Evolutionary conservation across 2,113 vertebrate genomes (phyloP), one percentile per base, ranked within the genome.

Genomic region (Scytalopus superciliaris): DNA sequence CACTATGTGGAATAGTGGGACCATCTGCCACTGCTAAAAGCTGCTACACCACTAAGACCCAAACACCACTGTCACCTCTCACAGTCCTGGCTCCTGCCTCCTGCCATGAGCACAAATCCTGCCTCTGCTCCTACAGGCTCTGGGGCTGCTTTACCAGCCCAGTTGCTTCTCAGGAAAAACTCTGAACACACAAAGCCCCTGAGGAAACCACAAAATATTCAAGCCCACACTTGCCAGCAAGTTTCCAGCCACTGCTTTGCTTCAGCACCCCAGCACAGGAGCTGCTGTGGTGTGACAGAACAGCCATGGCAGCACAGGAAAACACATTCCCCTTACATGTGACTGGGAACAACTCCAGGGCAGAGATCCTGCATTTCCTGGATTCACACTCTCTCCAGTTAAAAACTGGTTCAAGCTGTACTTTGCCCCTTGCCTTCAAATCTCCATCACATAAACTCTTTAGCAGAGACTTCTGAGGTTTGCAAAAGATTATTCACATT

Each of bases 1-100:
- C 23, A 11, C 37, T 3, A 0, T 0, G 0, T 0, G 4, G n/a
- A 55, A 31, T 0, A 0, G 10, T 9, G 40, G 78, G 44, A 79
- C 44, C 66, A 14, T 1, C 24, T 28, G 17, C 49, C 79, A 85
- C 2, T 0, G 0, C 47, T 37, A 6, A 28, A 49, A 90, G 69
- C 69, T 62, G 74, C 74, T 14, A 19, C 7, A 0, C 4, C 2
- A 5, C 23, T 2, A 2, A 57, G 39, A 79, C 44, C 23, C 74
- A 39, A 60, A 15, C 30, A 30, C 2, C 42, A 6, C 23, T 21
- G 31, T 11, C 90, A 81, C 28, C 67, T 31, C 69, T 50, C 5
- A 0, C 50, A 40, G 47, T 47, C 39, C 74, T 39, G 47, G 35
- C 56, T 67, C 16, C 76, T 53, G 68, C 62, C 57, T 84, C 50